Conservation (phyloP, 2,888 invertebrate genomes). For the Drosophila pseudotalamancana region DNA sequence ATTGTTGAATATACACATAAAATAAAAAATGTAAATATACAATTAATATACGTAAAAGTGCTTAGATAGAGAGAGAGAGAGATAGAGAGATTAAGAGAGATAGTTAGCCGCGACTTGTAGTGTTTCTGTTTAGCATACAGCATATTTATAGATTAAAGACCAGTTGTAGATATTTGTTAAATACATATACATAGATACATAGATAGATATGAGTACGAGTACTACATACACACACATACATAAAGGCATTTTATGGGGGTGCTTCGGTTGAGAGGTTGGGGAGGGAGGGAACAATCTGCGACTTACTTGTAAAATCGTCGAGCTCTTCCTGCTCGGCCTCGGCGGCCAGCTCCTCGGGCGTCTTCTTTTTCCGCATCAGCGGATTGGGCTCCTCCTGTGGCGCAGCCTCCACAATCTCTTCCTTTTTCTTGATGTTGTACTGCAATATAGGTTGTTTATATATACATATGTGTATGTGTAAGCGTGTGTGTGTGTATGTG, state of each 20-base stretch:
- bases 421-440: conserved; percentile 99
- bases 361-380: conserved; percentile 99
- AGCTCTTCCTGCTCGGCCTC: conserved; percentile 98
- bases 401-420: conserved; percentile 94
- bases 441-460: conserved; percentile 85
- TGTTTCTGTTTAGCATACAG: conserved; percentile 33
- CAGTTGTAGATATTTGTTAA: conserved; percentile 29
- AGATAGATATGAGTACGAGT: conserved; percentile 25
- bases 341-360: conserved; percentile 98
- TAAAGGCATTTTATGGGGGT: neutral
- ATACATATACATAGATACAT: conserved; percentile 35
- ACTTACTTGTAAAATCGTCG: conserved; percentile 97
- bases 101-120: conserved; percentile 17
- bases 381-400: conserved; percentile 95
- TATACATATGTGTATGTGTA: neutral
- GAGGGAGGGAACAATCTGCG: neutral
- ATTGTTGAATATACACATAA: neutral
- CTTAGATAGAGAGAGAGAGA: conserved; percentile 1
- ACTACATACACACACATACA: conserved; percentile 34
- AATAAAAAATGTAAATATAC: conserved; percentile 22
- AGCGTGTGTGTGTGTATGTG: neutral
- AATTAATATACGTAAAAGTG: conserved; percentile 40
- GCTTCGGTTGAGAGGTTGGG: neutral
- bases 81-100: conserved; percentile 8
- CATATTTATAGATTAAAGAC: conserved; percentile 31